Conservation (phyloP, 2,797 vertebrate genomes). For the Gymnopithys bicolor region DNA sequence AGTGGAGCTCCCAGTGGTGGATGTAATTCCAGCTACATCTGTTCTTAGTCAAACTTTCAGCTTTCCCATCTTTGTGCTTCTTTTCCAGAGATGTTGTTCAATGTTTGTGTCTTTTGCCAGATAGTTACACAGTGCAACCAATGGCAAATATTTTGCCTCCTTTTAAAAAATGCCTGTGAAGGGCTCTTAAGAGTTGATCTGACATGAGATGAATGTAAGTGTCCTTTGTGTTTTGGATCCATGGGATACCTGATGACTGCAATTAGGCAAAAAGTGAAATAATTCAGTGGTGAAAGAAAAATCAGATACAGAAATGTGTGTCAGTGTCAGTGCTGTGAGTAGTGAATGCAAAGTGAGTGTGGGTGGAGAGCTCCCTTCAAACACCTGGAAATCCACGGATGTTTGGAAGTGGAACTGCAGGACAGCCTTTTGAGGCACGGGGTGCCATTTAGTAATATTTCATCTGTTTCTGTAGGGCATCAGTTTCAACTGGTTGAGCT, state of each 20-base stretch:
- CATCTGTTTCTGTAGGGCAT: background rate
- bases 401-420: background rate
- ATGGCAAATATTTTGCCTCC: background rate
- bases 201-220: background rate
- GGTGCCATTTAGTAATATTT: background rate
- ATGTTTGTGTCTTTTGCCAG: background rate
- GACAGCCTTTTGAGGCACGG: background rate
- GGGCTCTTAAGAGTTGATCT: background rate
- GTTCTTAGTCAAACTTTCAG: background rate
- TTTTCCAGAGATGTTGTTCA: background rate
- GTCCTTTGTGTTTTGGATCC: background rate
- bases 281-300: background rate
- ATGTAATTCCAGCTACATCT: background rate
- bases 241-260: background rate
- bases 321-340: fast-evolving
- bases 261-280: background rate
- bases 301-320: background rate
- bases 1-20: background rate
- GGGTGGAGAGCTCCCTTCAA: background rate
- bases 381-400: background rate
- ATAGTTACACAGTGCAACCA: background rate
- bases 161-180: background rate
- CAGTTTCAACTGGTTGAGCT: background rate
- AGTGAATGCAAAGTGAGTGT: background rate
- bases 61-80: background rate